Evolutionary conservation across 2,113 vertebrate species (phyloP).

Genomic region (Ochotona princeps): DNA sequence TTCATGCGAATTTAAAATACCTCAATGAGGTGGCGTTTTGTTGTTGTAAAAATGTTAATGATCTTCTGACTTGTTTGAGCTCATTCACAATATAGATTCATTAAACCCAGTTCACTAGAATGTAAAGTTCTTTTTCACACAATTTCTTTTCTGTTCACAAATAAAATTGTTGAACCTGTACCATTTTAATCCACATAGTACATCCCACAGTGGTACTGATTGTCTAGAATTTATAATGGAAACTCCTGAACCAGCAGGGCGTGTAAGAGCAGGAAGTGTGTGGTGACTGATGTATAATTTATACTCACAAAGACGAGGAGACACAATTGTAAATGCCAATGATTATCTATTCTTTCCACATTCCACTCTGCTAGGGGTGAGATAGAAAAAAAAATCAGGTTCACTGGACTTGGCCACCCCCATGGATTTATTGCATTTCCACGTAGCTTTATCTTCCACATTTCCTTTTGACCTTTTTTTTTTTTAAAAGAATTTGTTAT

Average conservation of each 20-base stretch:
- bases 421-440: background rate
- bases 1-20: conserved; percentile 18
- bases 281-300: background rate
- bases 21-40: conserved; percentile 2
- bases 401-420: background rate
- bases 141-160: conserved; percentile 9
- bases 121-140: background rate
- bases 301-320: background rate
- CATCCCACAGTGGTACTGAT: background rate
- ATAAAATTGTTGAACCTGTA: background rate
- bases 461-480: background rate
- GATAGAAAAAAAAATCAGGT: background rate
- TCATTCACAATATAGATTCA: background rate
- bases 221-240: background rate
- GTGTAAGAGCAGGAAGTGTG: background rate
- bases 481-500: no score
- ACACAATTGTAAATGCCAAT: background rate
- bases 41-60: background rate
- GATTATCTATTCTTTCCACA: background rate
- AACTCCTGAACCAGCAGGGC: background rate
- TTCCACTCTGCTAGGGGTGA: fast-evolving
- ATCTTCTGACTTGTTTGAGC: background rate
- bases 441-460: background rate
- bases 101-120: background rate
- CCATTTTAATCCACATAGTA: background rate